A percentile compares a stretch with the other conserved stretches of the same genome.
Evolutionary conservation across 2,113 vertebrate genomes (phyloP).

Genomic region (Canis aureus): DNA sequence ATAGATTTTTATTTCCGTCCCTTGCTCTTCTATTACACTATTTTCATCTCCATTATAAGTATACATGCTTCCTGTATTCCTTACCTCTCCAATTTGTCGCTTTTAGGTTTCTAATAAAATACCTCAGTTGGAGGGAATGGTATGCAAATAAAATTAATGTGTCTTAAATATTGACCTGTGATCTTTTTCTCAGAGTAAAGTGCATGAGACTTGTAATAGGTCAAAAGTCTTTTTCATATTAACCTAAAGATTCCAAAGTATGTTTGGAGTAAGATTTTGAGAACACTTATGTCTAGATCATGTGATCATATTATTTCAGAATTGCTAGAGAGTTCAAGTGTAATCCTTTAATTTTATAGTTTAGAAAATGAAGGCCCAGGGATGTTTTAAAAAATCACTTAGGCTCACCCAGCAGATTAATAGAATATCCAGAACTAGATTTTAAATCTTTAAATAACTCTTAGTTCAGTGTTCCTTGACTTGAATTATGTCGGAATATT

Average conservation of each 20-base stretch:
- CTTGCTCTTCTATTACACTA: background rate
- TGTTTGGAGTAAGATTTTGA: background rate
- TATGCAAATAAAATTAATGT: background rate
- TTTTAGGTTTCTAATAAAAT: conserved; percentile 2
- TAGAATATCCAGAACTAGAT: background rate
- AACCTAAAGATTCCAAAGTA: background rate
- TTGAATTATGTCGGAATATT: background rate
- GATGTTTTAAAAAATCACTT: background rate
- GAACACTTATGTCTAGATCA: background rate
- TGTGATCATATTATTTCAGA: background rate
- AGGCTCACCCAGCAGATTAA: background rate
- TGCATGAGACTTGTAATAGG: background rate
- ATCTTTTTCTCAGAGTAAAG: background rate
- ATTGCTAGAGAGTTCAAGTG: background rate
- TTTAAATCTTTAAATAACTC: background rate
- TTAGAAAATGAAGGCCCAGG: background rate
- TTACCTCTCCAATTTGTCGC: background rate
- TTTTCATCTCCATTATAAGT: background rate
- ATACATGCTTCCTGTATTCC: background rate
- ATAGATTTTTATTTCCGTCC: background rate
- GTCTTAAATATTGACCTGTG: background rate
- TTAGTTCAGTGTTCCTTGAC: background rate
- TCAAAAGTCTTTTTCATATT: background rate
- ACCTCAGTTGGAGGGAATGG: background rate
- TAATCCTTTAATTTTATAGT: background rate